Conservation (phyloP, 2,888 invertebrate species). For the Ectropis crepuscularia region DNA sequence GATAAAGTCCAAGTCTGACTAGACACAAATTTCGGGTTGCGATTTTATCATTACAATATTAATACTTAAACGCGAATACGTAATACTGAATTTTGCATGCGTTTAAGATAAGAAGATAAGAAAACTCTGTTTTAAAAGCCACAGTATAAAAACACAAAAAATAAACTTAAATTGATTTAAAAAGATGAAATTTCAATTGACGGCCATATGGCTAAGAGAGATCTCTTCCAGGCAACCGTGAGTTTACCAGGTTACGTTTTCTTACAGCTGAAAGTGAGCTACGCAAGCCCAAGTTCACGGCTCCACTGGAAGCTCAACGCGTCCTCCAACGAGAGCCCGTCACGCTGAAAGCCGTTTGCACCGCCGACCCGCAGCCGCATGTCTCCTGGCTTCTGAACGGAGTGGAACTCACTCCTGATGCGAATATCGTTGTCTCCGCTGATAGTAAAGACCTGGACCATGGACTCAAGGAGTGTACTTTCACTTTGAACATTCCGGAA, state of each 20-base stretch:
- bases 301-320: slow-evolving; percentile 88
- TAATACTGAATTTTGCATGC: too few species aligned
- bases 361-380: slow-evolving; percentile 95
- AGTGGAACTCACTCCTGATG: slow-evolving; percentile 86
- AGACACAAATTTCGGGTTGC: too few species aligned
- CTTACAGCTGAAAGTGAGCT: slow-evolving; percentile 89
- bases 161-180: too few species aligned
- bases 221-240: too few species aligned
- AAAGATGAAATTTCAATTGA: too few species aligned
- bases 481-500: slow-evolving; percentile 90
- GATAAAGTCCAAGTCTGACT: too few species aligned
- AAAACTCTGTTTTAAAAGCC: too few species aligned
- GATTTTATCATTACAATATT: too few species aligned
- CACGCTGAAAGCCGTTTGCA: slow-evolving; percentile 89
- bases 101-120: too few species aligned
- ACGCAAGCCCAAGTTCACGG: slow-evolving; percentile 90
- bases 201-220: too few species aligned
- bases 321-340: slow-evolving; percentile 88
- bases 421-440: slow-evolving; percentile 86
- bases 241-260: background rate
- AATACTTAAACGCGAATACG: too few species aligned
- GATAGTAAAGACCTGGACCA: slow-evolving; percentile 89
- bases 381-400: slow-evolving; percentile 93
- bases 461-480: slow-evolving; percentile 92
- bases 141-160: too few species aligned